Evolutionary conservation across 2,797 vertebrate genomes (phyloP), one percentile per base, ranked within the genome.

Genomic region (Oryzias dopingdopingensis): DNA sequence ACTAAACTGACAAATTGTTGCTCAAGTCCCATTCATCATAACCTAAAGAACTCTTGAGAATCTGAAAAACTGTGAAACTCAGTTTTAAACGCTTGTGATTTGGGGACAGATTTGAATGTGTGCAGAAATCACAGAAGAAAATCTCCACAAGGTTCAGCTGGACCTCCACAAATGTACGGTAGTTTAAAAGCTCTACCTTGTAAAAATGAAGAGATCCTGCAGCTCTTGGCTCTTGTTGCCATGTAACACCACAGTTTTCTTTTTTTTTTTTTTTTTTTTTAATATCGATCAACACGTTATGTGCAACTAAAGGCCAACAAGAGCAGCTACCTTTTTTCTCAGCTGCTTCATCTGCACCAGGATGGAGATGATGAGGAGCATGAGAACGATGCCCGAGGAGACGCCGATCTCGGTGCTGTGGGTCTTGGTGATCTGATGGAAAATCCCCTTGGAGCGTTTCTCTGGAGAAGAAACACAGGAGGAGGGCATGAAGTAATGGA

Each of bases 311-410:
- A 15, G 3, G 41, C 17, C 18, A 50, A 56, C 50, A 14, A 52
- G 54, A 47, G 61, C 10, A 71, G 0, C 49, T 70, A 88, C 88
- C 85, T 99, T 99, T 86, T 98, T 98, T 59, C 97, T 94, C 4
- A 96, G 97, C 76, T 99, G 97, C 80, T 98, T 99, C 87, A 99
- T 93, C 86, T 99, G 97, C 41, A 99, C 96, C 72, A 98, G 85
- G 77, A 99, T 94, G 62, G 97, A 99, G 87, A 99, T 94, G 61
- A 98, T 92, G 14, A 99, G 95, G 62, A 99, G 94, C 62, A 99
- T 95, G 78, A 99, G 86, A 70, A 99, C 96, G 47, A 98, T 90
- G 42, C 96, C 97, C 1, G 96, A 94, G 0, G 96, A 98, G 64
- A 98, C 86, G 7, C 97, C 97, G 45, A 99, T 99, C 55, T 99